Evolutionary conservation across 2,113 vertebrate species (phyloP).

Genomic region (Penelope pileata): DNA sequence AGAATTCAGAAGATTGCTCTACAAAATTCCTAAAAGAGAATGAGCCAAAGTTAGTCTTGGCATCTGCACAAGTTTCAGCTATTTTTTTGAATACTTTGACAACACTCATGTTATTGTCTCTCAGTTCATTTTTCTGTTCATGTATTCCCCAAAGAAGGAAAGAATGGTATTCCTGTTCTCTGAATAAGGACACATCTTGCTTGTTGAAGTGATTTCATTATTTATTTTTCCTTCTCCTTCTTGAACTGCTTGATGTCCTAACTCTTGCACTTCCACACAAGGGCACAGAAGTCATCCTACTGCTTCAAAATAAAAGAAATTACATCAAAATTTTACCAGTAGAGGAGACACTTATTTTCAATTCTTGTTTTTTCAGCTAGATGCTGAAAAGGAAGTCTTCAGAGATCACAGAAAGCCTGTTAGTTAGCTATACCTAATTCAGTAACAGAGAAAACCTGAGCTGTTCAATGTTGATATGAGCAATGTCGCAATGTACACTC

Average conservation of each 20-base stretch:
- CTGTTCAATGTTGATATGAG: neutral
- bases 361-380: neutral
- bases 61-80: conserved; percentile 47
- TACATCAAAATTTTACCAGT: neutral
- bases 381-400: neutral
- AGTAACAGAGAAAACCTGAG: neutral
- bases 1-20: conserved; percentile 57
- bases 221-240: conserved; percentile 9
- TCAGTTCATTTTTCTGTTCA: conserved; percentile 43
- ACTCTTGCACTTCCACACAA: neutral
- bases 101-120: conserved; percentile 61
- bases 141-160: conserved; percentile 72
- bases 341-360: neutral
- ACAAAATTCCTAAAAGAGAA: conserved; percentile 63
- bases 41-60: conserved; percentile 56
- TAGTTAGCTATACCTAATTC: neutral
- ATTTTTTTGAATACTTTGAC: conserved; percentile 69
- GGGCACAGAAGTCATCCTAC: neutral
- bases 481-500: neutral
- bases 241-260: neutral
- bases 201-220: conserved; percentile 9
- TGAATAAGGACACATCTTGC: conserved; percentile 62
- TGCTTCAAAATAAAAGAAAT: neutral
- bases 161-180: conserved; percentile 51
- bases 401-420: neutral